Base-by-base conservation (phyloP, 2,888 invertebrate genomes). In the Isoperla grammatica region DNA sequence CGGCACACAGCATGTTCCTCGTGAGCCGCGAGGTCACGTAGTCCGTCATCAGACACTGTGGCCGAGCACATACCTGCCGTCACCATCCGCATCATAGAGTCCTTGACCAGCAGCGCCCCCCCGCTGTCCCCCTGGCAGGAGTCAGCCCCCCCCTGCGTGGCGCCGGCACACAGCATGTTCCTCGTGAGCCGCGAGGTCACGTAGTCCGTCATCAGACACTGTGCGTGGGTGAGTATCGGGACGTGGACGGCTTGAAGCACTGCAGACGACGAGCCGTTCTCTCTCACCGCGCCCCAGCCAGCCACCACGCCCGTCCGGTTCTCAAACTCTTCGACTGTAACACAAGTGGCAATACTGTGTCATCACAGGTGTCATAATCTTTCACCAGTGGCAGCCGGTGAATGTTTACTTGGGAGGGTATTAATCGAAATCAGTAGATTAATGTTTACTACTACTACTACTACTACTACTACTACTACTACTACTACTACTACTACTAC, bases 81-180 rank as follows among this genome's bases (percentile, higher is more conserved):
- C 9, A 53, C 19, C 12, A 12, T 53, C 39, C 53, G 35, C 53
- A 39, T 53, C 53, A 53, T 53, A 1, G 2, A 2, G 53, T 53
- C 53, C 19, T 39, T 37, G 12, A 53, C 20, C 37, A 39, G 19
- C 4, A 53, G 20, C 9, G 53, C 35, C 2, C 53, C 53, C 3
- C 53, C 53, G n/a, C 53, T 53, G 39, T 53, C 49, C 19, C 53
- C 81, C 69, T 81, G 83, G 69, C 90, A 89, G 2, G 88, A 84
- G 69, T 90, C 89, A 11, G 79, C 76, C 67, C 77, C 73, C 22
- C 84, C 84, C 39, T 83, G 81, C 0, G 82, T 79, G 65, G 84
- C 86, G 53, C 89, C 88, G 13, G 88, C 89, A 70, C 90, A 90
- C 69, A 90, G 80, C 87, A 89, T 88, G 64, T 87, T 84, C 17